These are phyloP conservation scores for Chironomus riparius DNA, from an alignment of 2,888 invertebrate genomes.

Conservation along the genomic window DNA sequence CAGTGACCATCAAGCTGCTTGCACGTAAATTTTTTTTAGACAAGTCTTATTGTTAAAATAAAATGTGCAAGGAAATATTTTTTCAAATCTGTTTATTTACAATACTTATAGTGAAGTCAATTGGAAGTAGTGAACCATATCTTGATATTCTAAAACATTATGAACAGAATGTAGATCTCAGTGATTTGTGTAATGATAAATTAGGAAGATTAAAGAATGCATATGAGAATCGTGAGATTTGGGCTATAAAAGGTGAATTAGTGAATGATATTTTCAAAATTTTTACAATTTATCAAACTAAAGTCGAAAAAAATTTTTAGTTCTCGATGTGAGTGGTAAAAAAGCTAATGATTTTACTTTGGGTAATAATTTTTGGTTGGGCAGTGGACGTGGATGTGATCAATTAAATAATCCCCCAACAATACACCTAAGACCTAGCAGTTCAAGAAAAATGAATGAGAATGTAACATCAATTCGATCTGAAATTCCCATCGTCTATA, in stretches of 20 bases:
- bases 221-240: conserved; percentile 32
- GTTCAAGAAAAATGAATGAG: neutral
- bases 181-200: conserved; percentile 31
- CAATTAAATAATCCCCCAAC: neutral
- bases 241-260: conserved; percentile 36
- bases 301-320: conserved; percentile 32
- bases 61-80: neutral
- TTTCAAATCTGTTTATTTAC: neutral
- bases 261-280: neutral
- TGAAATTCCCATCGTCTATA: neutral
- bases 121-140: neutral
- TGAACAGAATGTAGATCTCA: neutral
- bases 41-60: neutral
- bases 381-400: conserved; percentile 34
- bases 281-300: neutral
- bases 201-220: conserved; percentile 32
- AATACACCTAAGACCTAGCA: neutral
- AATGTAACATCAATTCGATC: neutral
- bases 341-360: conserved; percentile 42
- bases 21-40: neutral
- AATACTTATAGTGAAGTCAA: neutral
- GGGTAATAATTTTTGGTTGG: conserved; percentile 45
- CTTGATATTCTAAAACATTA: neutral
- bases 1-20: neutral
- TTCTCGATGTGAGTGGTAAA: conserved; percentile 43